These are phyloP conservation scores for Momotus momota DNA, from an alignment of 2,797 vertebrate genomes.

Conservation along the genomic window DNA sequence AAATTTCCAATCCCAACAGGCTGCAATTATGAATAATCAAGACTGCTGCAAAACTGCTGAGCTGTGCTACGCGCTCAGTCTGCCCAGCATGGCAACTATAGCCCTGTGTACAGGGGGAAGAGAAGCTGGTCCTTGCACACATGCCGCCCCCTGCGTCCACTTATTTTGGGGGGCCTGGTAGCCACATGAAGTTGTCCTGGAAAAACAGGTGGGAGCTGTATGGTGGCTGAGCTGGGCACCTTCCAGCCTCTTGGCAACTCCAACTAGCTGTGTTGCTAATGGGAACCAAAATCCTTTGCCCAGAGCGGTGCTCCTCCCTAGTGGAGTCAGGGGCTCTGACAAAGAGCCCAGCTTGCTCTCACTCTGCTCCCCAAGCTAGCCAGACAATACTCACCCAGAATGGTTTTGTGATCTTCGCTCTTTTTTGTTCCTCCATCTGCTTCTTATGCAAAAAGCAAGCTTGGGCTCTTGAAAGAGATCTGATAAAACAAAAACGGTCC, in stretches of 20 bases:
- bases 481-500: slow-evolving; percentile 5
- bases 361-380: neutral
- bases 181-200: neutral
- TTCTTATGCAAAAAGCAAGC: neutral
- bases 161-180: neutral
- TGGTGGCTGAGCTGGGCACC: neutral
- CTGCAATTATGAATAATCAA: slow-evolving; percentile 15
- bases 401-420: neutral
- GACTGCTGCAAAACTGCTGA: slow-evolving; percentile 48
- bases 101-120: neutral
- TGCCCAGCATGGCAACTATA: neutral
- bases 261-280: neutral
- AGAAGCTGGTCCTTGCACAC: neutral
- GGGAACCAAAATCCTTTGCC: neutral
- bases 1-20: neutral
- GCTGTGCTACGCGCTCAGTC: neutral
- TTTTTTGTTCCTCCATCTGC: slow-evolving; percentile 40
- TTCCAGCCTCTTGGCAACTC: neutral
- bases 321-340: neutral
- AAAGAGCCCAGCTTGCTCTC: neutral
- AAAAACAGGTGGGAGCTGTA: neutral
- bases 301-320: neutral
- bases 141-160: neutral
- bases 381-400: neutral
- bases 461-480: neutral